Evolutionary conservation across 2,888 invertebrate species (phyloP).

Genomic region (Sarcophaga rosellei): DNA sequence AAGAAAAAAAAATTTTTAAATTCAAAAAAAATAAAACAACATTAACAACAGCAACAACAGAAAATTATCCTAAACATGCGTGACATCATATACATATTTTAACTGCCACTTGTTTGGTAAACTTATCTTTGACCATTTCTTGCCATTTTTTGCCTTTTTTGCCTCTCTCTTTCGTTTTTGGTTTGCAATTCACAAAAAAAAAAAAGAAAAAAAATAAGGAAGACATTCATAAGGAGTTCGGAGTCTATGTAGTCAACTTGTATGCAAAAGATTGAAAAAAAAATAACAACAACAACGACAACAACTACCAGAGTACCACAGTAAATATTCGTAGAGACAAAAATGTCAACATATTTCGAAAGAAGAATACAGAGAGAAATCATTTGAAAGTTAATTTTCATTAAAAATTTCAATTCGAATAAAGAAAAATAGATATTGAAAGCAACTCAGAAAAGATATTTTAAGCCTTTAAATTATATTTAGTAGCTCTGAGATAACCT

Average conservation of each 20-base stretch:
- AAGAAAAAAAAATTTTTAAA: constrained; percentile 22
- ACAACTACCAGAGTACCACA: background rate
- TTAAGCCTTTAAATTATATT: too few relatives aligned
- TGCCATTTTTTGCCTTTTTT: background rate
- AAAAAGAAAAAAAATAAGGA: background rate
- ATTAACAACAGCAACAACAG: background rate
- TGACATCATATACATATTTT: constrained; percentile 66
- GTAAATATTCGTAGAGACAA: constrained; percentile 12
- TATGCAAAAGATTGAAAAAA: background rate
- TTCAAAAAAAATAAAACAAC: constrained; percentile 20
- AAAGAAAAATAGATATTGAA: too few relatives aligned
- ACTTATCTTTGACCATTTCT: constrained; percentile 56
- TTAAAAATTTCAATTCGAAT: too few relatives aligned
- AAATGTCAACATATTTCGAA: constrained; percentile 45
- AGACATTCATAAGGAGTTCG: constrained; percentile 43
- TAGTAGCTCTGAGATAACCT: too few relatives aligned
- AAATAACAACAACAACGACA: background rate
- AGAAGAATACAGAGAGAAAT: constrained; percentile 33
- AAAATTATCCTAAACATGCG: constrained; percentile 66
- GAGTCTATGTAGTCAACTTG: background rate
- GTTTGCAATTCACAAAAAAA: background rate
- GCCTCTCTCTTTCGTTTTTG: constrained; percentile 11
- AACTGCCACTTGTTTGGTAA: constrained; percentile 64
- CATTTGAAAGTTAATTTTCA: too few relatives aligned
- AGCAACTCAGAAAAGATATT: too few relatives aligned